These are phyloP conservation scores for Amphipyra berbera DNA, from an alignment of 2,888 invertebrate genomes.

Conservation along the genomic window DNA sequence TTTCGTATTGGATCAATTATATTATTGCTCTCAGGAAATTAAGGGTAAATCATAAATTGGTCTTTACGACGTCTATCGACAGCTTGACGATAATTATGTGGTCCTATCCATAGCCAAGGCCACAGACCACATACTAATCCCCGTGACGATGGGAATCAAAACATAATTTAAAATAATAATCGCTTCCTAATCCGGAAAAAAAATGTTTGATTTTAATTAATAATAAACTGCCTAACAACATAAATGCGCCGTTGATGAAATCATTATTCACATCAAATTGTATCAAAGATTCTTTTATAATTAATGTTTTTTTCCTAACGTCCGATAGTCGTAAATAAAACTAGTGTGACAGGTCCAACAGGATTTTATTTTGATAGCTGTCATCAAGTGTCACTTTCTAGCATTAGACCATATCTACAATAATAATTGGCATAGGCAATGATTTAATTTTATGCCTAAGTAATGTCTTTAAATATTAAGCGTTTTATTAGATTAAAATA, in stretches of 20 bases:
- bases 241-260: conserved; percentile 14
- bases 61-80: background rate
- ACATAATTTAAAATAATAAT: conserved; percentile 24
- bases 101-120: conserved; percentile 20
- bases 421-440: conserved; percentile 15
- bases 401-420: conserved; percentile 7
- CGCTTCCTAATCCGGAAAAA: conserved; percentile 4
- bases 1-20: conserved; percentile 11
- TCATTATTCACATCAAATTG: conserved; percentile 20
- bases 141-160: conserved; percentile 22
- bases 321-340: conserved; percentile 54
- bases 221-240: conserved; percentile 3
- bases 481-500: conserved; percentile 1
- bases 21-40: conserved; percentile 9
- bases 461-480: conserved; percentile 2
- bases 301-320: conserved; percentile 31
- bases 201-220: conserved; percentile 23
- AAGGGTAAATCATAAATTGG: conserved; percentile 23
- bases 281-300: conserved; percentile 32
- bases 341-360: conserved; percentile 40
- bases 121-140: background rate
- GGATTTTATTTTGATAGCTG: conserved; percentile 33
- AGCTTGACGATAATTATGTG: conserved; percentile 21
- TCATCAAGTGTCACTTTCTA: conserved; percentile 56
- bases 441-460: conserved; percentile 17